Conservation (phyloP, 1,140 invertebrate species). For the Episyrphus balteatus region DNA sequence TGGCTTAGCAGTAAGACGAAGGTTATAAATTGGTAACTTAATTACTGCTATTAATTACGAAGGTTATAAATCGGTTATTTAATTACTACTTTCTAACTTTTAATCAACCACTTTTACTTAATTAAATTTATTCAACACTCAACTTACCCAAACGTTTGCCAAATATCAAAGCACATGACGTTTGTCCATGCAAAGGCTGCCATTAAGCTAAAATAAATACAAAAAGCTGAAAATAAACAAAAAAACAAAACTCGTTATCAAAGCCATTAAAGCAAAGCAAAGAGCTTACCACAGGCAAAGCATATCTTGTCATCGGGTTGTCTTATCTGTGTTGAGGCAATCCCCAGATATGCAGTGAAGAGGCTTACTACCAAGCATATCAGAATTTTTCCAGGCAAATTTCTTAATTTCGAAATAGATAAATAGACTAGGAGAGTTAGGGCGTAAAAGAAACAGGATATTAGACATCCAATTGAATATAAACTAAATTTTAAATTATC, state of each 20-base stretch:
- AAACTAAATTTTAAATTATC: slow-evolving; percentile 26
- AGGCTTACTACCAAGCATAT: slow-evolving; percentile 55
- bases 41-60: too few relatives aligned
- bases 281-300: slow-evolving; percentile 25
- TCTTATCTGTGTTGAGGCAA: slow-evolving; percentile 42
- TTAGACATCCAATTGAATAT: slow-evolving; percentile 31
- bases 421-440: slow-evolving; percentile 53
- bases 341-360: slow-evolving; percentile 46
- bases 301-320: slow-evolving; percentile 23
- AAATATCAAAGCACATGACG: slow-evolving; percentile 81
- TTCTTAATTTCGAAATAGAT: slow-evolving; percentile 48
- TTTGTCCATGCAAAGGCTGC: slow-evolving; percentile 84
- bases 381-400: slow-evolving; percentile 57
- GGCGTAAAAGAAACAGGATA: slow-evolving; percentile 49
- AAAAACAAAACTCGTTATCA: slow-evolving; percentile 11
- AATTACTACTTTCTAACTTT: too few relatives aligned
- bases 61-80: too few relatives aligned
- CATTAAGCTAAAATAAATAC: slow-evolving; percentile 74
- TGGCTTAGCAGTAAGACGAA: too few relatives aligned
- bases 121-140: too few relatives aligned
- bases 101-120: too few relatives aligned
- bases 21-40: too few relatives aligned
- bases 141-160: slow-evolving; percentile 72
- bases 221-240: slow-evolving; percentile 53
- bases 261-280: too few relatives aligned